Base-by-base conservation (phyloP, 2,888 invertebrate species). In the Drosophila yooni region DNA sequence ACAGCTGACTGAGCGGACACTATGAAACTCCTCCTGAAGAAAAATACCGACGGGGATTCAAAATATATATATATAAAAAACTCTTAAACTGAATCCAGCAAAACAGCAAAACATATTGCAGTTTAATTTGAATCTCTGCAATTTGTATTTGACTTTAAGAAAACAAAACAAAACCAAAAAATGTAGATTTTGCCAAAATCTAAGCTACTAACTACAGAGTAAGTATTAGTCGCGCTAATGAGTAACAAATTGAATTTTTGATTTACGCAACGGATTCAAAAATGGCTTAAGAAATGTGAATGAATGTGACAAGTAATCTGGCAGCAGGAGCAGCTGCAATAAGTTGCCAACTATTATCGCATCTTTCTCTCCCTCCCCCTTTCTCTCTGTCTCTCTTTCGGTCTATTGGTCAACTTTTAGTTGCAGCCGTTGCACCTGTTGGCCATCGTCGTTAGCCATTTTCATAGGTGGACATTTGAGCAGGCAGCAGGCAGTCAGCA, bases 391-490 rank as follows among this genome's bases (percentile, higher is more conserved):
- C 43, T 57, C 29, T 33, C 34, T 60, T 57, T 58, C 46, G 29
- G 50, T 74, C 60, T 70, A 74, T 69, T 54, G 63, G 40, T 31
- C 50, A 56, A 50, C 33, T 38, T 51, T 38, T 21, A 60, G 63
- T 46, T 33, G 57, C 34, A 36, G 54, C 53, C 64, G 82, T 81
- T 79, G 79, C 79, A 79, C 82, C 79, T 79, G 79, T 74, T 79
- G 73, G 68, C 65, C 78, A 81, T 66, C 65, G 78, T 79, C 53
- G 82, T 79, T 79, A 61, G 73, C 68, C 53, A 63, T 63, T 62
- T 73, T 73, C 68, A 79, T 81, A 63, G 82, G 78, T 74, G 74
- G 74, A 59, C 81, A 76, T 77, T 79, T 81, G 81, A 81, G 54
- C 52, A 50, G 50, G 54, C 57, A 43, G 40, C 46, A 29, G 31